A percentile compares a stretch with the other conserved stretches of the same genome.
Evolutionary conservation across 2,888 invertebrate genomes (phyloP).

Genomic region (Orchesellides sinensis): DNA sequence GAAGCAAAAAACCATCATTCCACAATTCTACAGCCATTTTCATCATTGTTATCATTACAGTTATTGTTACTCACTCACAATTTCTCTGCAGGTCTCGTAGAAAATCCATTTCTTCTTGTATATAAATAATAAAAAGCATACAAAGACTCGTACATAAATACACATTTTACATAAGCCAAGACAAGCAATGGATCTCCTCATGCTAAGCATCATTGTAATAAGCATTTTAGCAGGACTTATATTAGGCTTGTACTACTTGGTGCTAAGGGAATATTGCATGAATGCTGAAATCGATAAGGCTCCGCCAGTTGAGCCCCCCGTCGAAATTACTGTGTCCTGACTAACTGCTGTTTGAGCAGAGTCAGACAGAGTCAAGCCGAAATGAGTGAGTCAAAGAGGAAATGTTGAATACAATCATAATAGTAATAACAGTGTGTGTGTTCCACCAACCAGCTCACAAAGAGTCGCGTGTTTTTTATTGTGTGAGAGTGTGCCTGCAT

Average conservation of each 20-base stretch:
- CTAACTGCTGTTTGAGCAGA: slow-evolving; percentile 46
- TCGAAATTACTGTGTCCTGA: slow-evolving; percentile 61
- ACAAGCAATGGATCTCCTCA: slow-evolving; percentile 72
- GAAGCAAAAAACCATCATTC: slow-evolving; percentile 38
- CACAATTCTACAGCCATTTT: slow-evolving; percentile 13
- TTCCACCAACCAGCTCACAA: neutral
- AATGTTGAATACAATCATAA: slow-evolving; percentile 26
- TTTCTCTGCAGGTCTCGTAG: slow-evolving; percentile 10
- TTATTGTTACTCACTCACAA: slow-evolving; percentile 27
- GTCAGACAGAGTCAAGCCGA: slow-evolving; percentile 9
- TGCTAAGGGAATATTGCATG: slow-evolving; percentile 73
- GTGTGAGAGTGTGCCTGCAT: neutral
- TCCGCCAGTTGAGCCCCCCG: slow-evolving; percentile 54
- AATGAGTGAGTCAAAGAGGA: slow-evolving; percentile 42
- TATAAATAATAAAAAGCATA: neutral
- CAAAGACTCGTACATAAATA: neutral
- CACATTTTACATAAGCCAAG: neutral
- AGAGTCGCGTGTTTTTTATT: neutral
- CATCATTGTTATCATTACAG: slow-evolving; percentile 35
- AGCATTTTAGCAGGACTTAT: slow-evolving; percentile 73
- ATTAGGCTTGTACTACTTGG: slow-evolving; percentile 72
- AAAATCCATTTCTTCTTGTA: slow-evolving; percentile 13
- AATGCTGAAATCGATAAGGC: slow-evolving; percentile 65
- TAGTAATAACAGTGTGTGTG: slow-evolving; percentile 5
- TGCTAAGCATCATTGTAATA: slow-evolving; percentile 73